Evolutionary conservation across 2,113 vertebrate genomes (phyloP).

Genomic region (Rattus norvegicus): DNA sequence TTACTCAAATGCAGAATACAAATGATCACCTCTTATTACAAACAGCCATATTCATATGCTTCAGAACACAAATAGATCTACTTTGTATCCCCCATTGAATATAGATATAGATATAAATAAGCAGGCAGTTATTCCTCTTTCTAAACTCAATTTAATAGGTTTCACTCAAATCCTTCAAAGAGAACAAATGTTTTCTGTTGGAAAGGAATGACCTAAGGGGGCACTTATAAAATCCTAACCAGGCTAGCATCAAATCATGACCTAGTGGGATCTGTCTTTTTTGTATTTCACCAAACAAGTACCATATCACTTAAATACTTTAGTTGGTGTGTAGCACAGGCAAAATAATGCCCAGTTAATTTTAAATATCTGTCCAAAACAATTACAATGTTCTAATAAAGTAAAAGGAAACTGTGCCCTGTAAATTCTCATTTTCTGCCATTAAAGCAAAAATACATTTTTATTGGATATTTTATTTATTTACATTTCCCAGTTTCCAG

Average conservation of each 20-base stretch:
- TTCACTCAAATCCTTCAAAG: neutral
- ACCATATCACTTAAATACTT: neutral
- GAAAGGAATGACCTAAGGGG: neutral
- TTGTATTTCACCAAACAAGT: neutral
- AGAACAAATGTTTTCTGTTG: neutral
- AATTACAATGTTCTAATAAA: neutral
- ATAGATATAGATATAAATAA: neutral
- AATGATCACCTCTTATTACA: neutral
- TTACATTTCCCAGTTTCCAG: too few species aligned
- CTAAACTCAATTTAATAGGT: neutral
- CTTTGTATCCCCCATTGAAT: neutral
- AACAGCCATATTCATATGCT: neutral
- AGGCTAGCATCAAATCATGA: neutral
- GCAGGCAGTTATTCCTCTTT: neutral
- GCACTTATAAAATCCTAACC: neutral
- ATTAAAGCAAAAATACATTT: conserved; percentile 48
- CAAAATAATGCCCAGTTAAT: neutral
- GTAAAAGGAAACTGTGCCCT: neutral
- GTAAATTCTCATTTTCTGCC: neutral
- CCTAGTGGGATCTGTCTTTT: fast-evolving
- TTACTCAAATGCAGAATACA: conserved; percentile 35
- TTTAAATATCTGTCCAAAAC: neutral
- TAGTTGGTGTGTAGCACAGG: neutral
- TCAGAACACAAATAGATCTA: neutral
- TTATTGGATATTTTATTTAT: neutral